Evolutionary conservation across 2,797 vertebrate genomes (phyloP).

Genomic region (Propithecus deckenii): DNA sequence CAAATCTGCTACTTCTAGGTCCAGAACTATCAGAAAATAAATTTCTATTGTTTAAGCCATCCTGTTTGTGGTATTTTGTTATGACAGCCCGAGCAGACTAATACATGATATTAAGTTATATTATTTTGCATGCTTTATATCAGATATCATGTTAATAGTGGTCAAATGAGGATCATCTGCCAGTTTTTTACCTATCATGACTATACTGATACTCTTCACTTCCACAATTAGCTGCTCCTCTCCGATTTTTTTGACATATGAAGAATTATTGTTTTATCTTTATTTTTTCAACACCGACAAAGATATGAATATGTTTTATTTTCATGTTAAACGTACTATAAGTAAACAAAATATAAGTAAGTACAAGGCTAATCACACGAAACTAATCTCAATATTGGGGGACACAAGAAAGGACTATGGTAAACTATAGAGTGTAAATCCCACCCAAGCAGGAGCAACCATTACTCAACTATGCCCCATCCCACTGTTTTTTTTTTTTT

Average conservation of each 20-base stretch:
- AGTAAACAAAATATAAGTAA: slow-evolving; percentile 17
- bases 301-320: background rate
- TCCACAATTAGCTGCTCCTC: background rate
- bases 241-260: background rate
- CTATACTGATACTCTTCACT: background rate
- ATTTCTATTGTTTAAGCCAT: background rate
- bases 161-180: background rate
- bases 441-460: background rate
- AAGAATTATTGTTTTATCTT: background rate
- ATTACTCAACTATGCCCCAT: background rate
- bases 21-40: background rate
- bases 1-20: background rate
- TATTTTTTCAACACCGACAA: background rate
- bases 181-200: background rate
- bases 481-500: background rate
- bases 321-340: background rate
- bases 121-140: background rate
- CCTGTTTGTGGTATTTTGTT: background rate
- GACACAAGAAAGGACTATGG: background rate
- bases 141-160: background rate
- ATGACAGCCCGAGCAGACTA: background rate
- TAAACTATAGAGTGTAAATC: background rate
- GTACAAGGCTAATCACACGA: background rate
- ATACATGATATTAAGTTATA: background rate
- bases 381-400: background rate